Percentiles rank a stretch among this genome's conserved stretches.
Conservation (phyloP, 2,797 vertebrate species). For the Sphenodon punctatus region DNA sequence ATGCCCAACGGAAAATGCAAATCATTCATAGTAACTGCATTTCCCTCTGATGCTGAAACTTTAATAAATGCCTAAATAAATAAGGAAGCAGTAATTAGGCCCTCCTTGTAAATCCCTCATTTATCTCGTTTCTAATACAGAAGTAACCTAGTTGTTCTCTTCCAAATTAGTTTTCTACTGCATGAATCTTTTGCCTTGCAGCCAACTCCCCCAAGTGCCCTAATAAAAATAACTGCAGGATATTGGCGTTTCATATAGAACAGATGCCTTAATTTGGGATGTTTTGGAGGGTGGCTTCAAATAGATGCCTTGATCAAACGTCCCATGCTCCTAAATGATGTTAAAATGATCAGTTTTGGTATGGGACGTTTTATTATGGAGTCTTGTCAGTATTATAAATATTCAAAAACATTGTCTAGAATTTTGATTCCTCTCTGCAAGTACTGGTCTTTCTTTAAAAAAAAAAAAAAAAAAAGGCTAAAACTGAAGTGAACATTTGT, state of each 20-base stretch:
- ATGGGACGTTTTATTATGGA: too few species aligned
- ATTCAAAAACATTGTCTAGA: too few species aligned
- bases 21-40: slow-evolving; percentile 23
- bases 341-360: background rate
- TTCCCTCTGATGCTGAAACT: slow-evolving; percentile 8
- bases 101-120: background rate
- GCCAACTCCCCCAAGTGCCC: background rate
- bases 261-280: background rate
- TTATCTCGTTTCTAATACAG: background rate
- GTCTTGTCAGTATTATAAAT: too few species aligned
- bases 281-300: too few species aligned
- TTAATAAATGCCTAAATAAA: slow-evolving; percentile 25
- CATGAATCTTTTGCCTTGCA: slow-evolving; percentile 14
- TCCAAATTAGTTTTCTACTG: background rate
- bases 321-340: background rate
- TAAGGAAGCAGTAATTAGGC: slow-evolving; percentile 1
- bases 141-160: background rate
- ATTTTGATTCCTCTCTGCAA: too few species aligned
- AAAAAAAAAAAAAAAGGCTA: too few species aligned
- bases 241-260: background rate
- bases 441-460: too few species aligned
- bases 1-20: slow-evolving; percentile 12
- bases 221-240: background rate
- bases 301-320: background rate
- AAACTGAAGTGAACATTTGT: too few species aligned